These are phyloP conservation scores for Drosophila monieri DNA, from an alignment of 2,888 invertebrate species.

Conservation along the genomic window DNA sequence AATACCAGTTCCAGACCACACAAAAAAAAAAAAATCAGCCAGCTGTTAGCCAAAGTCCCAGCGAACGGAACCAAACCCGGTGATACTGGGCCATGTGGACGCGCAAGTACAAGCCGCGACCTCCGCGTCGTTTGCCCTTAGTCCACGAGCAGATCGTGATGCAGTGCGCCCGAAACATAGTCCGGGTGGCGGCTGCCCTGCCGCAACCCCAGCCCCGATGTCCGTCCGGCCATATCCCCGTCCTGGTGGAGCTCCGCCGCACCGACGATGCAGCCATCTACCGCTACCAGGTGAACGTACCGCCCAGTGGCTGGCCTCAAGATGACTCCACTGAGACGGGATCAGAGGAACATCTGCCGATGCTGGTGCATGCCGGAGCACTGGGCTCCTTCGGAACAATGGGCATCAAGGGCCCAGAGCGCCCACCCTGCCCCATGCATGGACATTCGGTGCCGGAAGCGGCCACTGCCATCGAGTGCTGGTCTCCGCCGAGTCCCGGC, in stretches of 20 bases:
- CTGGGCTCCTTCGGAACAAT: background rate
- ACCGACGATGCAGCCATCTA: slow-evolving; percentile 40
- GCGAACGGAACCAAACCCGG: background rate
- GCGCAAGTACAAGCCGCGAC: slow-evolving; percentile 22
- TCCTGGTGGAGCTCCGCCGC: slow-evolving; percentile 60
- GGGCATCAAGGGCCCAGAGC: background rate
- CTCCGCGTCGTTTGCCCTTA: slow-evolving; percentile 26
- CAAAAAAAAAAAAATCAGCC: slow-evolving; percentile 1
- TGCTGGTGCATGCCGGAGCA: slow-evolving; percentile 1
- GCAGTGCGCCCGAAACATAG: slow-evolving; percentile 56
- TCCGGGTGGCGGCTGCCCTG: slow-evolving; percentile 41
- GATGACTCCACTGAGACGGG: slow-evolving; percentile 6
- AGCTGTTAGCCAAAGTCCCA: background rate
- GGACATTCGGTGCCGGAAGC: slow-evolving; percentile 3
- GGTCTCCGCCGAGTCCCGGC: background rate
- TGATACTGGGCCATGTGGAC: slow-evolving; percentile 42
- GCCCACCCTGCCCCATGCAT: slow-evolving; percentile 39
- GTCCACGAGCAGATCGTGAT: slow-evolving; percentile 60
- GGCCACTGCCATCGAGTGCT: background rate
- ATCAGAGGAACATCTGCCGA: background rate
- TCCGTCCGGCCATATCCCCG: slow-evolving; percentile 50
- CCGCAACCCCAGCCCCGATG: slow-evolving; percentile 48
- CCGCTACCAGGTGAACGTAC: slow-evolving; percentile 64
- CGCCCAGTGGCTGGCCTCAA: slow-evolving; percentile 11
- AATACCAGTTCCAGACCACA: background rate